Evolutionary conservation across 1,140 invertebrate species (phyloP).

Genomic region (Oryctes rhinoceros): DNA sequence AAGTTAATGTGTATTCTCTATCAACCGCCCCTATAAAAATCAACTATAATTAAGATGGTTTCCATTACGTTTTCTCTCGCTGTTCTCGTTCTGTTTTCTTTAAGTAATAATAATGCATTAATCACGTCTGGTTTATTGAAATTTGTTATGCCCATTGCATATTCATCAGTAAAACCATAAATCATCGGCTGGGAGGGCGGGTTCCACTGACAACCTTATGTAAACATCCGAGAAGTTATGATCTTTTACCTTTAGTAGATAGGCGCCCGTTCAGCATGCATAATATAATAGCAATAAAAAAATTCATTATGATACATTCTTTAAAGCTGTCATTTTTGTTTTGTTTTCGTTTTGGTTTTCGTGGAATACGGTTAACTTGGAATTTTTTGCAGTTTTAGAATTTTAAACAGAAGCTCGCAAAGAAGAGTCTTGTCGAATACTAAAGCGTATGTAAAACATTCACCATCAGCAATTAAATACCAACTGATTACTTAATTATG

Average conservation of each 20-base stretch:
- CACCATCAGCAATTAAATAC: too few relatives aligned
- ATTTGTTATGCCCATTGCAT: constrained; percentile 49
- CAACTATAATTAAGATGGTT: constrained; percentile 42
- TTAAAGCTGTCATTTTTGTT: constrained; percentile 7
- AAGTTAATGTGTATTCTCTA: constrained; percentile 21
- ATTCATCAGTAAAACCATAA: constrained; percentile 50
- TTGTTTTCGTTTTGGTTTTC: background rate
- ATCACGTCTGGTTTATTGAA: constrained; percentile 48
- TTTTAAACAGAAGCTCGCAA: too few relatives aligned
- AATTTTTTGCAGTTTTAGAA: too few relatives aligned
- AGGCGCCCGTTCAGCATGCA: constrained; percentile 17
- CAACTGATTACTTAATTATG: too few relatives aligned
- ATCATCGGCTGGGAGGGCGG: constrained; percentile 44
- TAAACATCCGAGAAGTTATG: constrained; percentile 45
- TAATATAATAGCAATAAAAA: constrained; percentile 25
- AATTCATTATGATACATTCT: constrained; percentile 16
- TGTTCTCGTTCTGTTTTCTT: constrained; percentile 36
- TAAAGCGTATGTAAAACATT: too few relatives aligned
- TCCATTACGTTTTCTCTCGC: constrained; percentile 37
- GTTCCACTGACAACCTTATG: constrained; percentile 47
- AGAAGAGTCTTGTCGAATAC: too few relatives aligned
- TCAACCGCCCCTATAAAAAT: constrained; percentile 40
- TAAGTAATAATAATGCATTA: constrained; percentile 45
- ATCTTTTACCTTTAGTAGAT: constrained; percentile 28
- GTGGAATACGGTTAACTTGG: background rate